phyloP scores from a whole-genome alignment of 2,888 invertebrate species.

The Drosophila kokeensis region DNA sequence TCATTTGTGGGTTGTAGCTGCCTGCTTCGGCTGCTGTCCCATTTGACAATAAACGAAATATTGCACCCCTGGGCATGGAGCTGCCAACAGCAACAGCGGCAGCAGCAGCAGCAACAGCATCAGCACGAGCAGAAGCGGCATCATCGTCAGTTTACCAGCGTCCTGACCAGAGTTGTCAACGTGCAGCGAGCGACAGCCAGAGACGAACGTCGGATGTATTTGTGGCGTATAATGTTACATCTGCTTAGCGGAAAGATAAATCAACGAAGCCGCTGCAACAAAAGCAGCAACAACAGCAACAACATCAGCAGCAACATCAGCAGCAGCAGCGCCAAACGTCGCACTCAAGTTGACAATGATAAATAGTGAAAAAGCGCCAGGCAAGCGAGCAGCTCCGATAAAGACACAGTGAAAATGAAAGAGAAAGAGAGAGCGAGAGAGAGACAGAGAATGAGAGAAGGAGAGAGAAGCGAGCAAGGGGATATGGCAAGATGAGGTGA shows the following conservation, averaged over 20 bases:
- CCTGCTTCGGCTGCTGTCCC: conserved; percentile 42
- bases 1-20: conserved; percentile 43
- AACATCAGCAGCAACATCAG: conserved; percentile 37
- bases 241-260: conserved; percentile 81
- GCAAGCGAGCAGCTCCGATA: conserved; percentile 48
- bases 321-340: conserved; percentile 75
- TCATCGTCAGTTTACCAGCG: conserved; percentile 6
- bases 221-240: conserved; percentile 81
- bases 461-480: not conserved
- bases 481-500: conserved; percentile 6
- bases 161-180: conserved; percentile 70
- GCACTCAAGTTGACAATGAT: conserved; percentile 81
- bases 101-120: conserved; percentile 16
- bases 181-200: conserved; percentile 50
- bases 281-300: conserved; percentile 21
- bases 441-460: conserved; percentile 7
- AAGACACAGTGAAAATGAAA: conserved; percentile 29
- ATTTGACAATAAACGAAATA: conserved; percentile 81
- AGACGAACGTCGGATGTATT: conserved; percentile 77
- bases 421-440: conserved; percentile 3
- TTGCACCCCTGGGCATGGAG: conserved; percentile 74
- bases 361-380: conserved; percentile 81
- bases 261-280: conserved; percentile 63
- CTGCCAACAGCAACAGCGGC: conserved; percentile 31
- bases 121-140: conserved; percentile 5